Percentiles rank a stretch among this genome's conserved stretches.
Evolutionary conservation across 2,797 vertebrate species (phyloP).

Genomic region (Pseudochaenichthys georgianus): DNA sequence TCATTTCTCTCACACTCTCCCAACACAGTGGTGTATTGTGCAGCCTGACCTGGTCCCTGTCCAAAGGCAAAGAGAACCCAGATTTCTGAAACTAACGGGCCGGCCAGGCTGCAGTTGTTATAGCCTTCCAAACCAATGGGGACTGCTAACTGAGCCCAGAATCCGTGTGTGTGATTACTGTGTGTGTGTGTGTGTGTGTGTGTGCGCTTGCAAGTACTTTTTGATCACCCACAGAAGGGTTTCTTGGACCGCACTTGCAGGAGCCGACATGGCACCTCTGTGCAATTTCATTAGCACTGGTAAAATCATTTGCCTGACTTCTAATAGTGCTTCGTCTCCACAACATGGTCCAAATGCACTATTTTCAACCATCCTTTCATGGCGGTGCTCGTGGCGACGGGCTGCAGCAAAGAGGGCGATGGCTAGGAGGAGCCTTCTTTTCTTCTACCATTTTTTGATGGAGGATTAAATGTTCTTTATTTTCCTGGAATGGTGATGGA

Average conservation of each 20-base stretch:
- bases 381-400: constrained; percentile 40
- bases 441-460: constrained; percentile 26
- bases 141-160: constrained; percentile 57
- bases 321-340: constrained; percentile 75
- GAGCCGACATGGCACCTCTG: constrained; percentile 71
- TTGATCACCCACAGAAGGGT: constrained; percentile 74
- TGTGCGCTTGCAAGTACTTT: constrained; percentile 36
- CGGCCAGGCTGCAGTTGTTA: constrained; percentile 72
- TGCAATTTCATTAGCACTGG: constrained; percentile 75
- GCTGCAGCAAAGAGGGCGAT: constrained; percentile 37
- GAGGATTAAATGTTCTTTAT: constrained; percentile 46
- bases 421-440: constrained; percentile 23
- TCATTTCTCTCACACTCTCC: constrained; percentile 41
- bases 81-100: constrained; percentile 80
- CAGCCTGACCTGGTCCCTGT: constrained; percentile 72
- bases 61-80: constrained; percentile 82
- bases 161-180: constrained; percentile 4
- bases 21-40: constrained; percentile 83
- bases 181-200: constrained; percentile 16
- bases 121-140: constrained; percentile 76
- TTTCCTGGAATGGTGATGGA: constrained; percentile 28
- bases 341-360: constrained; percentile 61
- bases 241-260: constrained; percentile 67
- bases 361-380: constrained; percentile 60
- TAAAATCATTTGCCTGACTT: constrained; percentile 80